phyloP scores from a whole-genome alignment of 2,888 invertebrate species.

The Tenthredo notha region DNA sequence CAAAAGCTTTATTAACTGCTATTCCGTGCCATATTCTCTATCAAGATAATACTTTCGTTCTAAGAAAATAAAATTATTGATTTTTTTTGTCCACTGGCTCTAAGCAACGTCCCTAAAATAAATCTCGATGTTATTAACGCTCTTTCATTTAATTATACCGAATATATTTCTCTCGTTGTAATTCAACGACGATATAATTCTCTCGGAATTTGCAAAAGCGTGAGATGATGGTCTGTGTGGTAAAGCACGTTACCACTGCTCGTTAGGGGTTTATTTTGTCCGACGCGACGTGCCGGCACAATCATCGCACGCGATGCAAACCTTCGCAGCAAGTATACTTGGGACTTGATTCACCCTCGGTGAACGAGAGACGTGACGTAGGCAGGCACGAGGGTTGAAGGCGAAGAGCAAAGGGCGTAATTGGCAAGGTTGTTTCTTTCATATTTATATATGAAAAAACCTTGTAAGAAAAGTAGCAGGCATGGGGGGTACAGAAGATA shows the following conservation, averaged over 20 bases:
- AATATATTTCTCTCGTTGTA: not conserved
- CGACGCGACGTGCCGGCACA: not conserved
- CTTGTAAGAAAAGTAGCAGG: not conserved
- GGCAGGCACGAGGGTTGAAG: not conserved
- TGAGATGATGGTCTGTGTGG: not conserved
- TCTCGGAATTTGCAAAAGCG: not conserved
- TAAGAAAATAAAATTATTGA: slow-evolving; percentile 10
- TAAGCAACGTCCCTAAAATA: not conserved
- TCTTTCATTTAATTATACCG: not conserved
- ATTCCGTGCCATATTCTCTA: slow-evolving; percentile 4
- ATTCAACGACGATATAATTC: not conserved
- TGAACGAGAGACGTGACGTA: not conserved
- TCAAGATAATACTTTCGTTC: not conserved
- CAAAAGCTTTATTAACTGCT: slow-evolving; percentile 43
- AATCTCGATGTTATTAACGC: not conserved
- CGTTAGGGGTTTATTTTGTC: slow-evolving; percentile 23
- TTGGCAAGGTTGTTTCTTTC: slow-evolving; percentile 26
- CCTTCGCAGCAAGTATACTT: not conserved
- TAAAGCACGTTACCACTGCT: slow-evolving; percentile 18
- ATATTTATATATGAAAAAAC: slow-evolving; percentile 26
- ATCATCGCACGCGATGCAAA: slow-evolving; percentile 23
- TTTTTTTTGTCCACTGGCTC: not conserved
- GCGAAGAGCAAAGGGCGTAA: slow-evolving; percentile 3
- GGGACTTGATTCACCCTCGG: not conserved
- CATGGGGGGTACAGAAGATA: not conserved